These are phyloP conservation scores for Phengaris arion DNA, from an alignment of 2,888 invertebrate genomes.

Conservation along the genomic window DNA sequence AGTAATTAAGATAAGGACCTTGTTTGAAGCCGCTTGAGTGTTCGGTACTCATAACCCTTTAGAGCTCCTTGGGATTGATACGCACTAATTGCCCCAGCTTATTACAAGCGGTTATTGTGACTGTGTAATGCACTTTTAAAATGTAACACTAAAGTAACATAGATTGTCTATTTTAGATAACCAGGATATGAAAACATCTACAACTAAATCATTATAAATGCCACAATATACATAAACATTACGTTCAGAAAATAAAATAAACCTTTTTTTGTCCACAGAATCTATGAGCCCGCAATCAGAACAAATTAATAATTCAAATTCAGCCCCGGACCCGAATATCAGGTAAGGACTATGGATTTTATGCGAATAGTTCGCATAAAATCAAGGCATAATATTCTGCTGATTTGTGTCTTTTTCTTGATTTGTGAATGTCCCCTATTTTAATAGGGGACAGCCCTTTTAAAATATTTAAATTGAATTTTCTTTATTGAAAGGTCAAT, in stretches of 20 bases:
- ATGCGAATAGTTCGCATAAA: no score
- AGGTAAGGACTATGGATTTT: slow-evolving; percentile 48
- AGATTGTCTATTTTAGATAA: neutral
- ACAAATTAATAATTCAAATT: slow-evolving; percentile 64
- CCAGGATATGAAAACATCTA: neutral
- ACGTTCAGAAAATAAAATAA: neutral
- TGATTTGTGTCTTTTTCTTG: no score
- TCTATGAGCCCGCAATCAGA: slow-evolving; percentile 73
- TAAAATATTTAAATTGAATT: no score
- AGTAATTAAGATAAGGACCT: slow-evolving; percentile 63
- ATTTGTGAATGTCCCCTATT: no score
- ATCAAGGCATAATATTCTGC: neutral
- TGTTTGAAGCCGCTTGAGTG: slow-evolving; percentile 49
- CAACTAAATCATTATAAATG: neutral
- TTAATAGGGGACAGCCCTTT: no score
- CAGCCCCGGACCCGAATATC: slow-evolving; percentile 70
- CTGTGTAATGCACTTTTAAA: slow-evolving; percentile 9
- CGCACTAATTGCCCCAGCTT: slow-evolving; percentile 54
- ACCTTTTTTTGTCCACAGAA: slow-evolving; percentile 59
- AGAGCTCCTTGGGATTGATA: slow-evolving; percentile 53
- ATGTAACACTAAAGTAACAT: neutral
- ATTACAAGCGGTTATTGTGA: slow-evolving; percentile 30
- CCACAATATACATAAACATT: neutral
- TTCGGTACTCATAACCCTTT: slow-evolving; percentile 65
- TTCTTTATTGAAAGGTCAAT: no score